Evolutionary conservation across 2,888 invertebrate species (phyloP), one percentile per base, ranked within the genome.

Genomic region (Lymantria dispar): DNA sequence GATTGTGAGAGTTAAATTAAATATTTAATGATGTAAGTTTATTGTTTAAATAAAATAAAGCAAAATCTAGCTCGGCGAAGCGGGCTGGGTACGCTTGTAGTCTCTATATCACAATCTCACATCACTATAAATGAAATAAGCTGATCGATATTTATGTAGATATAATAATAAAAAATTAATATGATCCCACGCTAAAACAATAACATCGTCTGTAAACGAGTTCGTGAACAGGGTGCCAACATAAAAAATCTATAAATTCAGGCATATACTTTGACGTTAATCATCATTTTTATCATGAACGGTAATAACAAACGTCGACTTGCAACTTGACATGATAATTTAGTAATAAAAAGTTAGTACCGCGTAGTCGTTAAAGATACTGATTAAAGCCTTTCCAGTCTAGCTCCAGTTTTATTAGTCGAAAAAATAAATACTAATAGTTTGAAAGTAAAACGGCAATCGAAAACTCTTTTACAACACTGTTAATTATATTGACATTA

Each of bases 401-500:
- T 15, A 15, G 43, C 11, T 36, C 36, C 12, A 43, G 15, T 55
- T 58, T 54, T 48, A 52, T 44, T 15, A 22, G 45, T 38, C 12
- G n/a, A 47, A 62, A 53, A 56, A 56, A 55, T 54, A 52, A 57
- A 54, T 43, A 56, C 54, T 43, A 43, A 40, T 51, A 56, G 54
- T 55, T 50, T 47, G 2, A 22, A 5, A 22, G 22, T 2, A 5
- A 22, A 22, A 22, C 22, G 22, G 22, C 22, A 5, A 53, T 56
- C 49, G 42, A 58, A 64, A 61, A 60, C 61, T 60, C 56, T 47
- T 62, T 60, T 52, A 65, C 64, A 64, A 61, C 66, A 65, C 67
- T 65, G 68, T 72, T 73, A 74, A 72, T 74, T 74, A 76, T 70
- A 70, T 73, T 69, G 67, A 69, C 67, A 60, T 54, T 54, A 68